phyloP scores from a whole-genome alignment of 2,888 invertebrate species.

The Halictus quadricinctus region DNA sequence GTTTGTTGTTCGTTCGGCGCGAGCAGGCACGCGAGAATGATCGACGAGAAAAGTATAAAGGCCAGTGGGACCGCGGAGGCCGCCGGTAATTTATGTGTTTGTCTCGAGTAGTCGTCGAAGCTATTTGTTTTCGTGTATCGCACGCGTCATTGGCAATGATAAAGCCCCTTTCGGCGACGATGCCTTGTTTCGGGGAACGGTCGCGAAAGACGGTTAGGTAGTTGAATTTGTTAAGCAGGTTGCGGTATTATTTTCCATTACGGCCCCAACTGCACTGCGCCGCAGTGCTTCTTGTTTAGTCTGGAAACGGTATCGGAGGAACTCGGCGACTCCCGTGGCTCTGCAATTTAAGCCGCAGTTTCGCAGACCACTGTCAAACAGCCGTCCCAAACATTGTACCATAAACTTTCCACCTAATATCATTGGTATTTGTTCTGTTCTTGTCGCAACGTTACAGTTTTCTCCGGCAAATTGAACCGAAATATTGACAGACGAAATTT shows the following conservation, averaged over 20 bases:
- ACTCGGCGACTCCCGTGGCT: background rate
- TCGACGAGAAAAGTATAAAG: slow-evolving; percentile 66
- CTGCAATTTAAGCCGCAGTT: background rate
- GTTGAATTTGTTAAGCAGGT: slow-evolving; percentile 38
- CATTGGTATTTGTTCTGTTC: background rate
- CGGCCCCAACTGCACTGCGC: background rate
- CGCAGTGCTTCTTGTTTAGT: background rate
- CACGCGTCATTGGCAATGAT: slow-evolving; percentile 57
- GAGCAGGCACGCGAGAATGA: slow-evolving; percentile 52
- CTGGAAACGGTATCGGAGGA: background rate
- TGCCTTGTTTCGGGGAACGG: slow-evolving; percentile 20
- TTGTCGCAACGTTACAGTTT: background rate
- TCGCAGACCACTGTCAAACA: background rate
- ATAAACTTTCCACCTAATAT: background rate
- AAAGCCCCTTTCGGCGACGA: slow-evolving; percentile 27
- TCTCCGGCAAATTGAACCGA: background rate
- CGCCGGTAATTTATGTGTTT: slow-evolving; percentile 63
- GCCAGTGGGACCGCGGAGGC: slow-evolving; percentile 22
- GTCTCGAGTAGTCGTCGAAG: slow-evolving; percentile 47
- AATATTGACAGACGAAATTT: background rate
- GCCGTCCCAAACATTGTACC: background rate
- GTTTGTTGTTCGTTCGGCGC: slow-evolving; percentile 22
- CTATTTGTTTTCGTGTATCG: slow-evolving; percentile 52
- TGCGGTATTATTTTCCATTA: background rate
- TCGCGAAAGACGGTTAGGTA: background rate